These are phyloP conservation scores for Empidonax alnorum DNA, from an alignment of 2,113 vertebrate genomes.

Conservation along the genomic window DNA sequence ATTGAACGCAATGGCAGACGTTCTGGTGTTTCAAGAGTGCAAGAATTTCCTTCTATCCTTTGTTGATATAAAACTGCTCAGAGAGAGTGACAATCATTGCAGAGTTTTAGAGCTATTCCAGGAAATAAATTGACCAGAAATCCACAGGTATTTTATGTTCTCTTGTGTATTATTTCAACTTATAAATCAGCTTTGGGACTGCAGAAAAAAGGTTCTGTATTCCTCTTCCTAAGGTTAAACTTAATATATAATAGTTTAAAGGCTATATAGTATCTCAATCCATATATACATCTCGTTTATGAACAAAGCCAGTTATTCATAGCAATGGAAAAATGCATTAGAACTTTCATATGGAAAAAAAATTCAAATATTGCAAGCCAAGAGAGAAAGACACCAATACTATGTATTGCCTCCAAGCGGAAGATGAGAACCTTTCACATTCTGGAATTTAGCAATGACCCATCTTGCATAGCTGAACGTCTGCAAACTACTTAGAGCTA, in stretches of 20 bases:
- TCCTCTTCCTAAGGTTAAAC: not conserved
- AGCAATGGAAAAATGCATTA: not conserved
- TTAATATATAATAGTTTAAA: not conserved
- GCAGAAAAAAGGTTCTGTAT: not conserved
- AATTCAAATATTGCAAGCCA: not conserved
- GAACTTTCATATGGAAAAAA: not conserved
- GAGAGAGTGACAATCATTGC: not conserved
- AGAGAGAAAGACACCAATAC: not conserved
- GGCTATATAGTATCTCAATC: not conserved
- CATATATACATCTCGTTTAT: not conserved
- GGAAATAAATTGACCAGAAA: not conserved
- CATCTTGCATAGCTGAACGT: not conserved
- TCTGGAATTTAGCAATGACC: not conserved
- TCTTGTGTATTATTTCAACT: not conserved
- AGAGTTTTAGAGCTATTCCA: not conserved
- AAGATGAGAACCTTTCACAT: not conserved
- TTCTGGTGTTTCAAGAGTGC: not conserved
- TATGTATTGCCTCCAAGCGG: not conserved
- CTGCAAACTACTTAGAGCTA: not conserved
- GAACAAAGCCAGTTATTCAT: not conserved
- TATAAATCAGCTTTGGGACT: not conserved
- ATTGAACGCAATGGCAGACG: not conserved
- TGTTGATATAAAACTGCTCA: not conserved
- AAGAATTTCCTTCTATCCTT: not conserved
- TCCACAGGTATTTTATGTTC: not conserved